Conservation (phyloP, 2,113 vertebrate genomes). For the Alethe castanea region DNA sequence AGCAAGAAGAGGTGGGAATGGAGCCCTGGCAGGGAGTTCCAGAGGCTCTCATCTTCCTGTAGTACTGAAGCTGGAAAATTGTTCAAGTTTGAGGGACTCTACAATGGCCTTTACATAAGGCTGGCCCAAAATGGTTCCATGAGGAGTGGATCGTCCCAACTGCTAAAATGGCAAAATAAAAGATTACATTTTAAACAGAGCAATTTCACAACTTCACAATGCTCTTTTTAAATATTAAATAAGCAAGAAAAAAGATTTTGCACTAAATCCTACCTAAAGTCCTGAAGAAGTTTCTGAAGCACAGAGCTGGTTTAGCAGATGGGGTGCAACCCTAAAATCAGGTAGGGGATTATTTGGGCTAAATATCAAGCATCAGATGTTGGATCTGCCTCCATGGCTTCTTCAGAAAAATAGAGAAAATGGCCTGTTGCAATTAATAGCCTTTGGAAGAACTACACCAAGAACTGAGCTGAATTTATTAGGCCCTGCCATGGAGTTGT, state of each 20-base stretch:
- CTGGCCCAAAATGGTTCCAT: background rate
- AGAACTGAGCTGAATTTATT: background rate
- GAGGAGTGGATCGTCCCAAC: background rate
- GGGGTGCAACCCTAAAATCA: background rate
- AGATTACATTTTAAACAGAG: background rate
- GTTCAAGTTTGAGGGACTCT: background rate
- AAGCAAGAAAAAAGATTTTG: background rate
- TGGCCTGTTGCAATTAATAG: background rate
- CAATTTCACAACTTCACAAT: background rate
- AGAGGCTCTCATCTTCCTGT: background rate
- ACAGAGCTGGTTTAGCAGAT: background rate
- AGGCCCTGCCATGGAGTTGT: background rate
- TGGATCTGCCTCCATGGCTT: background rate
- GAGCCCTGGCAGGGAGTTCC: background rate
- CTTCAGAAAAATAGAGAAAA: background rate
- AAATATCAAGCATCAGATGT: background rate
- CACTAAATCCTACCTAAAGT: background rate
- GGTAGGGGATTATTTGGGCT: background rate
- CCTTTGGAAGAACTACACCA: background rate
- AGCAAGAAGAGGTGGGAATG: background rate
- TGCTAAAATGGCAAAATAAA: background rate
- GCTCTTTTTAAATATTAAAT: background rate
- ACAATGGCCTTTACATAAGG: rapidly evolving
- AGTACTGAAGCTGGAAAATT: background rate
- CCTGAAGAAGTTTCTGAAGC: background rate